Conservation (phyloP, 2,797 vertebrate species). For the Furcifer pardalis region DNA sequence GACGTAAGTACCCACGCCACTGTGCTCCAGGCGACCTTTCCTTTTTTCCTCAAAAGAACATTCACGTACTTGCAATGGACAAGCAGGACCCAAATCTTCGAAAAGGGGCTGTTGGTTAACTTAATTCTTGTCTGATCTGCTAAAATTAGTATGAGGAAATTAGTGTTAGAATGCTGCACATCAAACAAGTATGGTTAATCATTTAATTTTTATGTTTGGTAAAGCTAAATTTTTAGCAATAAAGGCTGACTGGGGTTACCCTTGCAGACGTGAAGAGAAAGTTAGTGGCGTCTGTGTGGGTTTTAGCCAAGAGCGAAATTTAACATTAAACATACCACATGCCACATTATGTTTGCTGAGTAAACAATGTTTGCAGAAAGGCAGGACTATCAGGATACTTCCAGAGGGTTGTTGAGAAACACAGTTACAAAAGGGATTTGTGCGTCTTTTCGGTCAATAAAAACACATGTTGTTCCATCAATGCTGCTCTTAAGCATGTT, state of each 20-base stretch:
- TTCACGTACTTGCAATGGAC: slow-evolving; percentile 23
- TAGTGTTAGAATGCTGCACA: neutral
- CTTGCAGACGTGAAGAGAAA: slow-evolving; percentile 17
- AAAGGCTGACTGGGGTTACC: slow-evolving; percentile 20
- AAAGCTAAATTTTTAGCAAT: neutral
- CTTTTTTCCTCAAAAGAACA: neutral
- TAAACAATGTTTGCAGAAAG: slow-evolving; percentile 57
- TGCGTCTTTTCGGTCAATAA: slow-evolving; percentile 12
- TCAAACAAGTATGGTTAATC: neutral
- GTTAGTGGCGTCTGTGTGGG: slow-evolving; percentile 19
- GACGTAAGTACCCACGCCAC: slow-evolving; percentile 51
- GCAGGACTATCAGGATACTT: slow-evolving; percentile 50
- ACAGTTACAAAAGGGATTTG: neutral
- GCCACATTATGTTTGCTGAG: slow-evolving; percentile 59
- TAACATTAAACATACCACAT: slow-evolving; percentile 44
- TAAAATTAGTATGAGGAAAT: neutral
- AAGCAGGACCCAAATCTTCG: neutral
- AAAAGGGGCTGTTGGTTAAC: slow-evolving; percentile 17
- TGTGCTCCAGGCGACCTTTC: neutral
- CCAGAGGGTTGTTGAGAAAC: slow-evolving; percentile 25
- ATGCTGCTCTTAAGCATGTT: slow-evolving; percentile 46
- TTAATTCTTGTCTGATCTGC: slow-evolving; percentile 28
- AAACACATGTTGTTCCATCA: slow-evolving; percentile 34
- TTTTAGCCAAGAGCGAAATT: slow-evolving; percentile 46
- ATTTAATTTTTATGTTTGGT: neutral